Percentiles rank a stretch among this genome's conserved stretches.
Conservation (phyloP, 2,888 invertebrate species). For the Stratiomys singularior region DNA sequence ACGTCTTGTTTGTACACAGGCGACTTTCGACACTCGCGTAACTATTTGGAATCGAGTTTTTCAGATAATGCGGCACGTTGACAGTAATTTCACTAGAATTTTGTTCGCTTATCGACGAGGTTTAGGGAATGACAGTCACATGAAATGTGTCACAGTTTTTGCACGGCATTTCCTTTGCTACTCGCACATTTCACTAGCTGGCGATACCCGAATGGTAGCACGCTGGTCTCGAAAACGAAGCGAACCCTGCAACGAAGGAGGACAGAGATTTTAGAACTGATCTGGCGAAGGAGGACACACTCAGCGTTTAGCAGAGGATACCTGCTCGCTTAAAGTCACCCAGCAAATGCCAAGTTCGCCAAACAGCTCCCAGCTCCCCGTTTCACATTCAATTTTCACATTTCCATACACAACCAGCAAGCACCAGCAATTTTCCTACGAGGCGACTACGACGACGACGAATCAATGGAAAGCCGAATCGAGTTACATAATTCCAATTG, state of each 20-base stretch:
- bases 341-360: conserved; percentile 39
- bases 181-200: conserved; percentile 25
- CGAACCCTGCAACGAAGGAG: conserved; percentile 35
- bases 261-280: conserved; percentile 13
- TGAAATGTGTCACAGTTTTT: conserved; percentile 38
- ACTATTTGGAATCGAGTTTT: conserved; percentile 7
- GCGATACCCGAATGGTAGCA: conserved; percentile 20
- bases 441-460: conserved; percentile 37
- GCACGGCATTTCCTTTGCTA: conserved; percentile 1
- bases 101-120: conserved; percentile 25
- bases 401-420: too few relatives aligned
- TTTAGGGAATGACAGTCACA: conserved; percentile 2
- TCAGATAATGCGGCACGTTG: background rate
- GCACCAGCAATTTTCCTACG: conserved; percentile 35
- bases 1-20: background rate
- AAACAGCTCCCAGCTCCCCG: conserved; percentile 25
- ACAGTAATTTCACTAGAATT: conserved; percentile 31
- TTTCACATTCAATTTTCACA: conserved; percentile 33
- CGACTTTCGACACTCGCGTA: background rate
- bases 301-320: background rate
- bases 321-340: conserved; percentile 14
- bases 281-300: background rate
- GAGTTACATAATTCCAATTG: conserved; percentile 42
- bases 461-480: conserved; percentile 39
- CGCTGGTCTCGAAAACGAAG: conserved; percentile 21